Percentiles rank a stretch among this genome's conserved stretches.
Conservation (phyloP, 2,113 vertebrate species). For the Hypocryptadius cinnamomeus region DNA sequence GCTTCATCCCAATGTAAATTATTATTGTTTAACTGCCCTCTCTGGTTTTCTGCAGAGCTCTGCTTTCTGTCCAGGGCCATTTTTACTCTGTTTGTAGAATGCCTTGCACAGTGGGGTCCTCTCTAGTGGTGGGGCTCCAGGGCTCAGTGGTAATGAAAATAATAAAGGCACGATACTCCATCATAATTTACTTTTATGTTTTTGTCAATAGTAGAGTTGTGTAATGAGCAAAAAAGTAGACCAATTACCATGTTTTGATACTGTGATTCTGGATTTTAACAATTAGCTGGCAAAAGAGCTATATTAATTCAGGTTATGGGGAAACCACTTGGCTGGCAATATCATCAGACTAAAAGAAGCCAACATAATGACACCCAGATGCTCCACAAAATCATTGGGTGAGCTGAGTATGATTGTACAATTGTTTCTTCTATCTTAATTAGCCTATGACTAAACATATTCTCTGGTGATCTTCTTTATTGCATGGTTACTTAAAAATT, state of each 20-base stretch:
- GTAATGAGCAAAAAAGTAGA: neutral
- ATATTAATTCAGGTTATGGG: neutral
- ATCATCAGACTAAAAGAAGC: neutral
- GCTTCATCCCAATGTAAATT: neutral
- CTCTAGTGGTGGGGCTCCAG: neutral
- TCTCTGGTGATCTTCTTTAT: neutral
- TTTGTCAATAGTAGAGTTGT: neutral
- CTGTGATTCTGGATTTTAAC: neutral
- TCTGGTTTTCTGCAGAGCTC: neutral
- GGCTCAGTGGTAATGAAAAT: neutral
- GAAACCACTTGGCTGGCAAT: neutral
- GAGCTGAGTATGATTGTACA: neutral
- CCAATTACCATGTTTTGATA: neutral
- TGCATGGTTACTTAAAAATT: neutral
- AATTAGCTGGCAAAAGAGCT: neutral
- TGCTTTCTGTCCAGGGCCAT: neutral
- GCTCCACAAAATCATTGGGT: neutral
- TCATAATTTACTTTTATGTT: slow-evolving; percentile 5
- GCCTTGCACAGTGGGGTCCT: neutral
- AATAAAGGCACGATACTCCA: neutral
- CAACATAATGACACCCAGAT: neutral
- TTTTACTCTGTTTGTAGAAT: neutral
- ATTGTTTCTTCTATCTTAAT: neutral
- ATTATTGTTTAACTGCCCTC: neutral
- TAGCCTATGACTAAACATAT: neutral